Base-by-base conservation (phyloP, 2,888 invertebrate genomes). In the Pristionchus exspectatus region DNA sequence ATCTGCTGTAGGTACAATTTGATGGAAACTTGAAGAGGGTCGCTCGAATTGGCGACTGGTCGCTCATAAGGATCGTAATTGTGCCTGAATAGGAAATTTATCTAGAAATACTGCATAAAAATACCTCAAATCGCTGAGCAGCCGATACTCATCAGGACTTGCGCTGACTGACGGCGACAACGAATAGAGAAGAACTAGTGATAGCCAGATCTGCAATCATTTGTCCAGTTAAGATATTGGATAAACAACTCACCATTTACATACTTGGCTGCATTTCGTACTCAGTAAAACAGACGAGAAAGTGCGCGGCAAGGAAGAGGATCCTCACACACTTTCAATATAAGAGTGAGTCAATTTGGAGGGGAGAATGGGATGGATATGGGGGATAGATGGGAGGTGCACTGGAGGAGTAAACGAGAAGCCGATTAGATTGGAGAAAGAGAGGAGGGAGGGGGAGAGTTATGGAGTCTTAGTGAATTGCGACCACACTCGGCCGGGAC, bases 1-100 rank as follows among this genome's bases (percentile, higher is more conserved):
- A 93, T 93, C 90, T 93, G 93, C 88, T 93, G 93, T 33, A 93
- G 87, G 90, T 93, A 93, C 5, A 93, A 91, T 90, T 93, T 93
- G 18, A 93, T 92, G 27, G 92, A 93, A 3, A 93, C 93, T 16
- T 92, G 91, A 2, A 93, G 90, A 18, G 93, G 92, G 72, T 93
- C 92, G 24, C 92, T 93, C 44, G 92, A 91, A 89, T 93, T 93
- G 4, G 92, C 92, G 0, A 93, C 93, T 10, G 93, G 93, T 69
- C 93, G 88, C 89, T 93, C 93, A 54, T 92, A 93, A 5, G 93
- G 92, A 88, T 93, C 93, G 83, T 93, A 93, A 83, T 93, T 93
- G 88, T 93, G 92, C 21, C 90, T 88, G 44, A 81, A 56, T n/a
- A 33, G 63, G 5, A 56, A 24, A 84, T 38, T 38, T 38, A 38